Evolutionary conservation across 2,113 vertebrate genomes (phyloP).

Genomic region (Picathartes gymnocephalus): DNA sequence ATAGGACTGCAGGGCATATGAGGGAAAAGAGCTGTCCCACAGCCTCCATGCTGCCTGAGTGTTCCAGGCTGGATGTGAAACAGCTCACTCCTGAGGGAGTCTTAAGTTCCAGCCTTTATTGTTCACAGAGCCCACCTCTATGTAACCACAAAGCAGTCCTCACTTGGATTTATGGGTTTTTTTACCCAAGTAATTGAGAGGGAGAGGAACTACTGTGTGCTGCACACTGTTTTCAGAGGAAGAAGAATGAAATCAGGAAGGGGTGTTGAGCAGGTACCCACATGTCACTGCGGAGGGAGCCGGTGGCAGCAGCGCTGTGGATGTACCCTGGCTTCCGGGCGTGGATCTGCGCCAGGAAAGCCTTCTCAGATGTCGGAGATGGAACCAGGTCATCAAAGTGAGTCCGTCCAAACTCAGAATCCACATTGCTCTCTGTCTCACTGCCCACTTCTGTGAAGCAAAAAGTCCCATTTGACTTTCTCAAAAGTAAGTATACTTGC

Average conservation of each 20-base stretch:
- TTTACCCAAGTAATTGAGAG: not conserved
- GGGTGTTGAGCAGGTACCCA: conserved; percentile 30
- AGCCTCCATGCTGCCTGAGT: not conserved
- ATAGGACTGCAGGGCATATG: not conserved
- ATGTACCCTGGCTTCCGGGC: conserved; percentile 80
- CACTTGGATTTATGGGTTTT: not conserved
- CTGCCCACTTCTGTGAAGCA: conserved; percentile 83
- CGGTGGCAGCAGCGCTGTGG: conserved; percentile 61
- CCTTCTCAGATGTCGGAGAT: conserved; percentile 83
- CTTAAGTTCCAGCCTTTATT: not conserved
- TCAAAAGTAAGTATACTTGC: too few relatives aligned
- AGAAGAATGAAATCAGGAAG: not conserved
- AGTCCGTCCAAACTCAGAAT: conserved; percentile 85
- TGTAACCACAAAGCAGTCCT: not conserved
- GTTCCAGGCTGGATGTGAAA: not conserved
- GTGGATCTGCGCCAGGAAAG: conserved; percentile 82
- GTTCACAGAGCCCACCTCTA: not conserved
- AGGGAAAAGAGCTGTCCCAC: not conserved
- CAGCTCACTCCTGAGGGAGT: not conserved
- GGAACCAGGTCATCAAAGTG: conserved; percentile 84
- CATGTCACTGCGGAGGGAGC: conserved; percentile 71
- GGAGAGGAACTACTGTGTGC: not conserved
- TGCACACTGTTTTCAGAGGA: not conserved
- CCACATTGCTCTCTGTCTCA: conserved; percentile 87
- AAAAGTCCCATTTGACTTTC: not conserved